Base-by-base conservation (phyloP, 2,113 vertebrate genomes). In the Bothrops jararaca region DNA sequence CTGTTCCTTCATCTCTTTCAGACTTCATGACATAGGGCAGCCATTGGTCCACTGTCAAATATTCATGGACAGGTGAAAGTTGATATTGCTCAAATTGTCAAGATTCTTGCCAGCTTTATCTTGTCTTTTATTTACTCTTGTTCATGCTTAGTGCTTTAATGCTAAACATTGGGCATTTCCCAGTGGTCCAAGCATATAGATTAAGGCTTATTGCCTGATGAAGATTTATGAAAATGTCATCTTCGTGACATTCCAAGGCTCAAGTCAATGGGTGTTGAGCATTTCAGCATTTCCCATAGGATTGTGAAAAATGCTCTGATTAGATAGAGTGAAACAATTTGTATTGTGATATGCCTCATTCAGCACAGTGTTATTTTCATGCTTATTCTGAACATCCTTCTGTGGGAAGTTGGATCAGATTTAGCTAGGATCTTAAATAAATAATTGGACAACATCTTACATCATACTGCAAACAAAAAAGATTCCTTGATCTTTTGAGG, bases 171-270 rank as follows among this genome's bases (percentile, higher is more conserved):
- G 50, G 94, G 91, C 92, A 85, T 26, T 95, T 92, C 95, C 89
- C 39, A 85, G 39, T n/a, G n/a, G 86, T 58, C 52, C 69, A 39
- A 91, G 6, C 92, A 94, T 92, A 93, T 5, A 94, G 91, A 92
- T 95, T 80, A 95, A 95, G 85, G 57, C 53, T 22, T 0, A 1
- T 91, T 89, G 93, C 85, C 95, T 95, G 93, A 96, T 95, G 86
- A 96, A 96, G 95, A 97, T 94, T 86, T 95, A 96, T 95, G 94
- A 94, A 90, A 85, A 74, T 95, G 94, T 95, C 95, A 94, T 89
- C 34, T 80, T 57, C 87, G 57, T 86, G 93, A 90, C 89, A 92
- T 1, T 93, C 95, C 93, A 85, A 95, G 94, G 89, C 54, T 91
- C 3, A 24, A 91, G 86, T 90, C 1, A 91, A 91, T 74, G 42